Evolutionary conservation across 2,113 vertebrate species (phyloP), one percentile per base, ranked within the genome.

Genomic region (Nothobranchius kuhntae): DNA sequence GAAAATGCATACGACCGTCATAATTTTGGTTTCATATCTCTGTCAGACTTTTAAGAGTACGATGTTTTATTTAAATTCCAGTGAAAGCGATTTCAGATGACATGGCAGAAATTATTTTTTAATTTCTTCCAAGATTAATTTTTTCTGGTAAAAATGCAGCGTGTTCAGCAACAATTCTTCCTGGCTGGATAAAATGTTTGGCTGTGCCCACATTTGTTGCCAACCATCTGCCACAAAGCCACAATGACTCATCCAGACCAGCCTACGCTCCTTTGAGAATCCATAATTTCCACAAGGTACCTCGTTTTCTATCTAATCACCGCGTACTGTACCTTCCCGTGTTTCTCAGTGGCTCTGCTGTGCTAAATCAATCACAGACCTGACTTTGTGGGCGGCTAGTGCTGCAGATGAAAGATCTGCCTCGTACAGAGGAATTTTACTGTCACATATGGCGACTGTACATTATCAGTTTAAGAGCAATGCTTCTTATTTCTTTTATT

Each of bases 221-320:
- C 85, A 72, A 84, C 87, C 77, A 89, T 83, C 87, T 84, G 81
- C 83, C 75, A 78, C 74, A 68, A 83, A 81, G 50, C 68, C 75
- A 50, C 63, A 26, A 71, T 89, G 87, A 89, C 70, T 89, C 87
- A 89, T 77, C 21, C 42, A 8, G 59, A 48, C 35, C 65, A 9
- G 63, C 87, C 83, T 57, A 78, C 80, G 45, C 79, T 79, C 72
- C 64, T 53, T 14, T 72, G 63, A 78, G 71, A 68, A 72, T 73
- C 60, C 66, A 76, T 68, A 47, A 70, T 75, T 78, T 88, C 60
- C 72, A 61, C 75, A 65, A 83, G 73, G 73, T 78, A 30, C 78
- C 79, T 67, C 60, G 45, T 61, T 77, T 59, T 73, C 36, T 63
- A 46, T 82, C 69, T 70, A 63, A 73, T 85, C 71, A 46, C 51